phyloP scores from a whole-genome alignment of 2,888 invertebrate species.

The Erebia epiphron region DNA sequence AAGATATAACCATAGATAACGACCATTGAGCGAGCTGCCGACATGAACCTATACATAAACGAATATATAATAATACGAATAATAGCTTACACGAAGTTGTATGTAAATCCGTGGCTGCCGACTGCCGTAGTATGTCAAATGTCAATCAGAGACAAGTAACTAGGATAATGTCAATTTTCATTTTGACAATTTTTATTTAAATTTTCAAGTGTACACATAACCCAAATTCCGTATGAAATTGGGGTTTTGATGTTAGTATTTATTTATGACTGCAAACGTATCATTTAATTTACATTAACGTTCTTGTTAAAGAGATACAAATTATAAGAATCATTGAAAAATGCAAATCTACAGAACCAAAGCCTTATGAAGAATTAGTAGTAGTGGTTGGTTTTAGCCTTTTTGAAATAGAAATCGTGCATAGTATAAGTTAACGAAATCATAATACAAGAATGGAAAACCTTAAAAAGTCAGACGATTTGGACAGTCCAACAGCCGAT shows the following conservation, averaged over 20 bases:
- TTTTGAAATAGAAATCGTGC: conserved; percentile 20
- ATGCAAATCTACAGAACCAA: conserved; percentile 13
- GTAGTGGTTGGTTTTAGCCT: not conserved
- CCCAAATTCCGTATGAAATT: conserved; percentile 31
- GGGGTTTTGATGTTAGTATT: conserved; percentile 38
- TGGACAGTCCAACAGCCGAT: conserved; percentile 64
- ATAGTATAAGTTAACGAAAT: not conserved
- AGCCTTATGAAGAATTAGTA: conserved; percentile 6
- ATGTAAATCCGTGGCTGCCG: no score
- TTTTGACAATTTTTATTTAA: conserved; percentile 22
- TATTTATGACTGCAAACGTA: conserved; percentile 26
- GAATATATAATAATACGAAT: no score
- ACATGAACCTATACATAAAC: no score
- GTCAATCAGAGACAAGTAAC: no score
- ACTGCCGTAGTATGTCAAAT: no score
- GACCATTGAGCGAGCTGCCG: no score
- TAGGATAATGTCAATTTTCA: not conserved
- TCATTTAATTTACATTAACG: conserved; percentile 16
- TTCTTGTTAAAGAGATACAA: conserved; percentile 8
- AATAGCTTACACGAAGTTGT: no score
- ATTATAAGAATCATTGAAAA: conserved; percentile 1
- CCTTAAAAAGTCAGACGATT: conserved; percentile 58
- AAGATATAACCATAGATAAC: no score
- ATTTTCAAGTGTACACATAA: conserved; percentile 36
- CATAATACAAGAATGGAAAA: conserved; percentile 39